phyloP scores from a whole-genome alignment of 1,140 invertebrate species.

The Meloidogyne exigua region DNA sequence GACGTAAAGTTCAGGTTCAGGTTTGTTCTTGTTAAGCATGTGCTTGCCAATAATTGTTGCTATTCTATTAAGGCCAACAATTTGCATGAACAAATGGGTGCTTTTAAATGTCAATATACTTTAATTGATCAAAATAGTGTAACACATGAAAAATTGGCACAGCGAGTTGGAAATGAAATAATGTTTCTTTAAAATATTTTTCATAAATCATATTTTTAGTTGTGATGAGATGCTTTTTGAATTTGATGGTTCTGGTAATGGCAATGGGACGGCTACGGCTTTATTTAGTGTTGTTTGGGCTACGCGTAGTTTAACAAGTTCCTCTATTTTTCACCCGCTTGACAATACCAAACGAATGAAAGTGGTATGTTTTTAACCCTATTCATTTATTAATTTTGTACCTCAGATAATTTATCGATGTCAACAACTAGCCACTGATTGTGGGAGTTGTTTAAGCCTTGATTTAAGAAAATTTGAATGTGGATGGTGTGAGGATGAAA shows the following conservation, averaged over 20 bases:
- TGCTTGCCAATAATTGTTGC: neutral
- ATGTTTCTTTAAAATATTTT: constrained; percentile 28
- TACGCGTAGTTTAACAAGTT: neutral
- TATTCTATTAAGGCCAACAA: constrained; percentile 40
- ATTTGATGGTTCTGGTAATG: constrained; percentile 44
- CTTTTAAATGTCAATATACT: constrained; percentile 59
- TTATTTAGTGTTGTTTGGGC: constrained; percentile 53
- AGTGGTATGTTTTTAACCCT: constrained; percentile 13
- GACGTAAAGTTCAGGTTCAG: constrained; percentile 26
- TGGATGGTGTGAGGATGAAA: constrained; percentile 55
- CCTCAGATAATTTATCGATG: constrained; percentile 56
- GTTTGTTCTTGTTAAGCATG: neutral
- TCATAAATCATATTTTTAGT: constrained; percentile 20
- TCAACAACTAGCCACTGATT: constrained; percentile 56
- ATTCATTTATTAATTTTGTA: neutral
- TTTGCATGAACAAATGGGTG: constrained; percentile 55
- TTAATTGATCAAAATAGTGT: constrained; percentile 41
- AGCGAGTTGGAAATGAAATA: constrained; percentile 48
- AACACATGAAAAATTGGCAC: constrained; percentile 56
- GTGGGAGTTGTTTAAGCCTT: constrained; percentile 55
- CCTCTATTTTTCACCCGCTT: constrained; percentile 19
- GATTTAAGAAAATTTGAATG: constrained; percentile 54
- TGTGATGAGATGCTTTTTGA: constrained; percentile 62
- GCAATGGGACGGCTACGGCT: constrained; percentile 55
- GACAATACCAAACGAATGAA: constrained; percentile 35